Base-by-base conservation (phyloP, 2,888 invertebrate species). In the Gortyna flavago region DNA sequence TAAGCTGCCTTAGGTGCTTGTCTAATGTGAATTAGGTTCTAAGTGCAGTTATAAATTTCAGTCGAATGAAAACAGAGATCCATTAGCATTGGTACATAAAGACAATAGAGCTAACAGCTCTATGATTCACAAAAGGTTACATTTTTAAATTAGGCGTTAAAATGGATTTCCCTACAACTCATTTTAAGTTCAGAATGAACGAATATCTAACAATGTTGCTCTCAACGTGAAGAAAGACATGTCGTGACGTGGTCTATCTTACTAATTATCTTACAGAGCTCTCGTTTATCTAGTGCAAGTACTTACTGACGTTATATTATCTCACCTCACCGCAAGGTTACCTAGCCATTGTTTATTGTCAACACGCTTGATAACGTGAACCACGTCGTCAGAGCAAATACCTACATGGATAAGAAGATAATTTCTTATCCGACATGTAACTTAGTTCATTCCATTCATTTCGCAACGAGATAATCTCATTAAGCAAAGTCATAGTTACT, bases 321-420 rank as follows among this genome's bases (percentile, higher is more conserved):
- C 92, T 91, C 90, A 83, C 90, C 88, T 91, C 90, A 88, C 83
- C 86, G 83, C 95, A 95, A 95, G 95, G 95, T 93, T 93, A 93
- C 90, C 90, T 88, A 89, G 85, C 93, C 92, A 95, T 95, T 95
- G 95, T 95, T 93, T 93, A 94, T 95, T 94, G 93, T 93, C 91
- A 90, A 89, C 90, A 86, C 83, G 82, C 90, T 90, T 92, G 93
- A 94, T 94, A 93, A 93, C 89, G 91, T 91, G 91, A 91, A 85
- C 90, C 88, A 85, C 76, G 84, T 83, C 83, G 81, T 82, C 85
- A 81, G 66, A 70, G 79, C 77, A 81, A 73, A 81, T 84, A 11
- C 41, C 11, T 41, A 80, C 81, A 68, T 76, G 77, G 78, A 75
- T 77, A 73, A 78, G 71, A 61, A 79, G 41, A 78, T 83, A 79